Percentiles rank a stretch among this genome's conserved stretches.
Conservation (phyloP, 2,113 vertebrate species). For the Gallinago paraguaiae region DNA sequence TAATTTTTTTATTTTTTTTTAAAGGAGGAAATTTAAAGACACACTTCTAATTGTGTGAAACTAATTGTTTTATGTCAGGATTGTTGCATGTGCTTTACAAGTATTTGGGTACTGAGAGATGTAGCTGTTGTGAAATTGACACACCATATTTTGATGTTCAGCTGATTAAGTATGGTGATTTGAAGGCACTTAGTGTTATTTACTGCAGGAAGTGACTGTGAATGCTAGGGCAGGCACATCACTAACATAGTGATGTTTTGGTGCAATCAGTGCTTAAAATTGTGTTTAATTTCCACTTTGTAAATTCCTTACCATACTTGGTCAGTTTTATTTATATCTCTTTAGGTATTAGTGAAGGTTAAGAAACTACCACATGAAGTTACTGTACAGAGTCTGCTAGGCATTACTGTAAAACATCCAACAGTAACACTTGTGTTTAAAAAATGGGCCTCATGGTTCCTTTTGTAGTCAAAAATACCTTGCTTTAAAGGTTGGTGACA, state of each 20-base stretch:
- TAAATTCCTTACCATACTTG: neutral
- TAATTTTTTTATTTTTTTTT: neutral
- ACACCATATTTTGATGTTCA: neutral
- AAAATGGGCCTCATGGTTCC: fast-evolving
- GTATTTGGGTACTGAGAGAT: neutral
- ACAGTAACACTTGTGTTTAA: neutral
- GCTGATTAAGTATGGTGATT: neutral
- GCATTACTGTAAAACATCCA: neutral
- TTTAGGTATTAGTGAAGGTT: neutral
- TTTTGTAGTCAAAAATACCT: neutral
- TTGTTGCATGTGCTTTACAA: neutral
- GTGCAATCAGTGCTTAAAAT: neutral
- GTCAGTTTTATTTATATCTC: neutral
- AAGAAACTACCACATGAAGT: neutral
- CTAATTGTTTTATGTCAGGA: neutral
- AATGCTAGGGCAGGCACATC: neutral
- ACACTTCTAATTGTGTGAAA: neutral
- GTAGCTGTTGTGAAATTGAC: neutral
- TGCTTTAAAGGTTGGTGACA: neutral
- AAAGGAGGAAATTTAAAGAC: neutral
- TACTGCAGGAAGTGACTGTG: neutral
- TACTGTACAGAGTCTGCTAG: neutral
- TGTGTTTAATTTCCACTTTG: neutral
- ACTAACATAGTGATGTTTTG: neutral
- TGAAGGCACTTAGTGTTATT: neutral